A percentile compares a stretch with the other conserved stretches of the same genome.
These are phyloP conservation scores for Syngnathus scovelli DNA, from an alignment of 2,113 vertebrate genomes.

Conservation along the genomic window DNA sequence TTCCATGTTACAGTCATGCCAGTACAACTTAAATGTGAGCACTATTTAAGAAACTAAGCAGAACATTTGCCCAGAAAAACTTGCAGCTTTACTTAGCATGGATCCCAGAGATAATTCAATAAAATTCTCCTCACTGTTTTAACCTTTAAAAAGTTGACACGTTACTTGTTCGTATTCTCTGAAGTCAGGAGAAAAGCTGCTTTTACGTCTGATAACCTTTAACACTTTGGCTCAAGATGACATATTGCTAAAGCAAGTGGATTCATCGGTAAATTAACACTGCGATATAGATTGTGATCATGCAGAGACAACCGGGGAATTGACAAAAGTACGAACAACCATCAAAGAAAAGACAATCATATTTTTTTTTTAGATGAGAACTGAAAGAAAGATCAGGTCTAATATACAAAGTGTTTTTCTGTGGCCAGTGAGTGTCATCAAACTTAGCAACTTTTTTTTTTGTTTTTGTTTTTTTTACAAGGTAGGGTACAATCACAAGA, in stretches of 20 bases:
- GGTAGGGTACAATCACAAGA: background rate
- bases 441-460: too few species aligned
- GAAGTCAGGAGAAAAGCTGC: background rate
- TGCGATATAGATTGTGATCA: background rate
- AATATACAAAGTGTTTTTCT: too few species aligned
- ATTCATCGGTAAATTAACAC: background rate
- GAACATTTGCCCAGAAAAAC: constrained; percentile 6
- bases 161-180: background rate
- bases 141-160: background rate
- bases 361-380: background rate
- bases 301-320: background rate
- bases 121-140: background rate
- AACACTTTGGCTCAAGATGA: background rate
- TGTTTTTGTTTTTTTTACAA: background rate
- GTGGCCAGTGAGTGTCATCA: too few species aligned
- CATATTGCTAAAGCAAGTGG: background rate
- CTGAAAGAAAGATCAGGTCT: too few species aligned
- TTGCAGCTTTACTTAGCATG: background rate
- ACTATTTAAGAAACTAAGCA: background rate
- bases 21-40: background rate
- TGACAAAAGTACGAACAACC: background rate
- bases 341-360: background rate
- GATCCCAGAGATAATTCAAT: background rate
- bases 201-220: background rate
- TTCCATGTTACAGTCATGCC: background rate